Percentiles rank a stretch among this genome's conserved stretches.
Evolutionary conservation across 1,140 invertebrate genomes (phyloP).

Genomic region (Diorhabda elongata): DNA sequence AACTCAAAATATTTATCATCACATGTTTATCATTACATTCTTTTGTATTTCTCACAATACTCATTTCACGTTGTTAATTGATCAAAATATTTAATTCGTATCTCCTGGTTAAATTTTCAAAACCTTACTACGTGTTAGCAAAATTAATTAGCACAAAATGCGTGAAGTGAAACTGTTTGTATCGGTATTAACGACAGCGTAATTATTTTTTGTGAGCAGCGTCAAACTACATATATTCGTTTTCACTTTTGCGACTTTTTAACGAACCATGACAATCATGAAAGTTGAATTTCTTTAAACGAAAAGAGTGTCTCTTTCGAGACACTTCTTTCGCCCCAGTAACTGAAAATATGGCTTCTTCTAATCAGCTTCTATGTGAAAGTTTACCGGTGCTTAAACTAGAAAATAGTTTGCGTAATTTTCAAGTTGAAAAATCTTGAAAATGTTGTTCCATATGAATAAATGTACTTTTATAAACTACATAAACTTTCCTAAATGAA

Average conservation of each 20-base stretch:
- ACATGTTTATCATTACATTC: no score
- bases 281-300: slow-evolving; percentile 30
- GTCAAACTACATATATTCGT: slow-evolving; percentile 31
- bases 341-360: slow-evolving; percentile 20
- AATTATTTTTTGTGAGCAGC: slow-evolving; percentile 27
- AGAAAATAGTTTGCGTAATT: slow-evolving; percentile 23
- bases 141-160: no score
- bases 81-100: no score
- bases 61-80: no score
- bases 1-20: no score
- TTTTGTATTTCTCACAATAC: no score
- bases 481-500: no score
- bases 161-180: no score
- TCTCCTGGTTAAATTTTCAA: no score
- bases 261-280: slow-evolving; percentile 18
- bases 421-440: slow-evolving; percentile 1
- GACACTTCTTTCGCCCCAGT: slow-evolving; percentile 26
- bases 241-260: slow-evolving; percentile 30
- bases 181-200: not conserved
- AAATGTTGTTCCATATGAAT: not conserved
- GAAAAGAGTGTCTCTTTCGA: slow-evolving; percentile 18
- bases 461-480: not conserved
- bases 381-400: slow-evolving; percentile 33
- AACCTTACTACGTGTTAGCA: no score
- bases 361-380: slow-evolving; percentile 26